Evolutionary conservation across 2,888 invertebrate genomes (phyloP).

Genomic region (Ectropis crepuscularia): DNA sequence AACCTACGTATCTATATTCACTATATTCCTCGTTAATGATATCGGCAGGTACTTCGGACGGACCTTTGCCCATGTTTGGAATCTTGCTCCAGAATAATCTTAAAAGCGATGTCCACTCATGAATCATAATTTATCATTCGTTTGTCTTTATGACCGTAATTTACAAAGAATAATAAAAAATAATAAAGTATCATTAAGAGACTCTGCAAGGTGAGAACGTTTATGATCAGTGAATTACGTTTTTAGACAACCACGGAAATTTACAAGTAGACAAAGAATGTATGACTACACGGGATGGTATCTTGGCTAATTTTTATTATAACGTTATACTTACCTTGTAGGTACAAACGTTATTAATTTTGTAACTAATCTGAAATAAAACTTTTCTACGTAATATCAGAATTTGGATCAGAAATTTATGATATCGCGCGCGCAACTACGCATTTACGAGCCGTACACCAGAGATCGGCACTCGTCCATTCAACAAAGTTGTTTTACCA

Average conservation of each 20-base stretch:
- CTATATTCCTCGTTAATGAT: neutral
- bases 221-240: neutral
- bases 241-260: neutral
- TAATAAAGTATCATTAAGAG: neutral
- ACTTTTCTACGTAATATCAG: neutral
- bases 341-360: too few species aligned
- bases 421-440: constrained; percentile 32
- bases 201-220: neutral
- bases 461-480: constrained; percentile 36
- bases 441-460: constrained; percentile 22
- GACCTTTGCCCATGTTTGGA: constrained; percentile 5
- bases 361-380: too few species aligned
- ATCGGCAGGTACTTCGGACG: neutral
- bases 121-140: constrained; percentile 8
- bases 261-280: neutral
- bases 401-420: constrained; percentile 10
- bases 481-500: constrained; percentile 47
- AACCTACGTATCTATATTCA: too few species aligned
- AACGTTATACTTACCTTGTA: too few species aligned
- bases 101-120: neutral
- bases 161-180: constrained; percentile 1
- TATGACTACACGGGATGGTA: neutral
- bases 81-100: neutral
- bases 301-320: too few species aligned
- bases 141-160: neutral